Percentiles rank a stretch among this genome's conserved stretches.
Evolutionary conservation across 1,140 invertebrate genomes (phyloP).

Genomic region (Aricia agestis): DNA sequence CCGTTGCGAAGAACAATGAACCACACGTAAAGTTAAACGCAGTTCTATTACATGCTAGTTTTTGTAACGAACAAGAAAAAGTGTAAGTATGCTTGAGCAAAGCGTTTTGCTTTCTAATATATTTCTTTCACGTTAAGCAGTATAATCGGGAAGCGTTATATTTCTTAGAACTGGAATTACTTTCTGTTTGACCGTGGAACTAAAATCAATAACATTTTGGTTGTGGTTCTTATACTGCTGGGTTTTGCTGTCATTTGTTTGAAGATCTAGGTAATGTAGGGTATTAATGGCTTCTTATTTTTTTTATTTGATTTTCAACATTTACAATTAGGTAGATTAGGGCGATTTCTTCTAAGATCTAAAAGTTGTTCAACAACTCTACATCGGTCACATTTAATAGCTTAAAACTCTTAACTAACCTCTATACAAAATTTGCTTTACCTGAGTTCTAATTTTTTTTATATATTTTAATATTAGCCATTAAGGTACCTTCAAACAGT

Average conservation of each 20-base stretch:
- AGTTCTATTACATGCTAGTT: not conserved
- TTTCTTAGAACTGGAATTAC: not conserved
- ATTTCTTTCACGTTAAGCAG: conserved; percentile 8
- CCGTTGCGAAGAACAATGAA: not conserved
- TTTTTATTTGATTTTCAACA: too few relatives aligned
- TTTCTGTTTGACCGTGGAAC: not conserved
- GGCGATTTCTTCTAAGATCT: too few relatives aligned
- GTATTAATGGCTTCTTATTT: too few relatives aligned
- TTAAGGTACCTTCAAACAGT: too few relatives aligned
- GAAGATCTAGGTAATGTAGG: too few relatives aligned
- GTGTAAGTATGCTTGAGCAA: conserved; percentile 1
- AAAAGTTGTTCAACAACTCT: too few relatives aligned
- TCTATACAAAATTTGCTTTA: too few relatives aligned
- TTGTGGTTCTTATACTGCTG: not conserved
- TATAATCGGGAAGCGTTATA: not conserved
- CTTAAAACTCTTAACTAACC: too few relatives aligned
- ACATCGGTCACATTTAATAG: too few relatives aligned
- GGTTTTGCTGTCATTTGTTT: not conserved
- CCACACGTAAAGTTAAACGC: not conserved
- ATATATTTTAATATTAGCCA: too few relatives aligned
- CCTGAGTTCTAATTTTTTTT: too few relatives aligned
- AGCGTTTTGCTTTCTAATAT: conserved; percentile 13
- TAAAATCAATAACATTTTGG: not conserved
- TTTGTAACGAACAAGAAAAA: not conserved
- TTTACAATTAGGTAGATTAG: too few relatives aligned